Conservation (phyloP, 2,113 vertebrate genomes). For the Melierax canorus region DNA sequence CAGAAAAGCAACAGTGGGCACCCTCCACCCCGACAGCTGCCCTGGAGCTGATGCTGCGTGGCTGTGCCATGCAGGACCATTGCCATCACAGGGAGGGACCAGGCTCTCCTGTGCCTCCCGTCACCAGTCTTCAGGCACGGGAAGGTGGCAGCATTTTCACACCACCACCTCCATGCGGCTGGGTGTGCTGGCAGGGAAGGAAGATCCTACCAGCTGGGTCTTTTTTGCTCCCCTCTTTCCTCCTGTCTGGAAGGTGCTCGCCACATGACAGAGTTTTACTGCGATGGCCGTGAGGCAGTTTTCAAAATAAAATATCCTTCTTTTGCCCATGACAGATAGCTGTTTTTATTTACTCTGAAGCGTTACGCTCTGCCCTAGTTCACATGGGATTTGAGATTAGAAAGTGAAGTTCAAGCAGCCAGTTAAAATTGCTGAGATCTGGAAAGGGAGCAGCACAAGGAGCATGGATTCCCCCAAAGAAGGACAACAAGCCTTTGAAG, state of each 20-base stretch:
- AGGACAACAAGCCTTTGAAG: conserved; percentile 60
- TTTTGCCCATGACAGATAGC: not conserved
- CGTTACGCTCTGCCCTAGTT: not conserved
- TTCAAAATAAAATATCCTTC: not conserved
- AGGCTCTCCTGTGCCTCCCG: not conserved
- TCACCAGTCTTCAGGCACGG: not conserved
- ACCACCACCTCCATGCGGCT: rapidly evolving
- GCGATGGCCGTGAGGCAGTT: not conserved
- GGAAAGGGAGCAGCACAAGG: conserved; percentile 7
- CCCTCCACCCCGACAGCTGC: not conserved
- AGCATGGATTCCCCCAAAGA: conserved; percentile 23
- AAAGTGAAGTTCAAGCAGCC: conserved; percentile 11
- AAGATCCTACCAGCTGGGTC: not conserved
- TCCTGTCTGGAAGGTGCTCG: not conserved
- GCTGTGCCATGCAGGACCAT: not conserved
- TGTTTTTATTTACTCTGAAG: conserved; percentile 19
- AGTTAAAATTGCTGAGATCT: conserved; percentile 39
- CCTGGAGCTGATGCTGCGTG: rapidly evolving
- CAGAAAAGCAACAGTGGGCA: not conserved
- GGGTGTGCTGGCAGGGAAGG: not conserved
- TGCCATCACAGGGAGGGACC: not conserved
- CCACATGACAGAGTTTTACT: not conserved
- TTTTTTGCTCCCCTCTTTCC: not conserved
- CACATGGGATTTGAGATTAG: not conserved
- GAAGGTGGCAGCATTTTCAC: not conserved